Evolutionary conservation across 2,113 vertebrate genomes (phyloP), one percentile per base, ranked within the genome.

Genomic region (Anser brachyrhynchus): DNA sequence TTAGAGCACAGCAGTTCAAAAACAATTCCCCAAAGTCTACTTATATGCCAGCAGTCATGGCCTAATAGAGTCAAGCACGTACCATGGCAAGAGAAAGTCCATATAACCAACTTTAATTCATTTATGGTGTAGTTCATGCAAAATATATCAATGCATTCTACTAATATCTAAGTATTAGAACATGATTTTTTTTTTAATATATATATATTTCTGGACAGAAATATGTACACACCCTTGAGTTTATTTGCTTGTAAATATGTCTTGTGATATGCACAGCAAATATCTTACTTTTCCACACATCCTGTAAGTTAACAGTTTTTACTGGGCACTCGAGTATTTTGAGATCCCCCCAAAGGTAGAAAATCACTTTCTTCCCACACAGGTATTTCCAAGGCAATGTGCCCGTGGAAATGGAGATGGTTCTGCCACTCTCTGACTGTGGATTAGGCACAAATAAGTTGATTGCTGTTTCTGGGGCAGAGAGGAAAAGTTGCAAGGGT

Each of bases 101-200:
- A 41, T 9, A 8, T 51, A 64, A 65, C 44, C 31, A 35, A 17
- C 54, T 39, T 33, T 69, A 71, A 65, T 69, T 83, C 19, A 23
- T 59, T 80, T 54, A 29, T 41, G 29, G 22, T 57, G 89, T 64
- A 73, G 58, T 43, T 90, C 25, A 51, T 78, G 23, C n/a, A 85
- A 92, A 90, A 79, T 72, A 11, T 3, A 79, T 72, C 57, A 41
- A 9, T 44, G 31, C 21, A 5, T 3, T 44, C 75, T 59, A 79
- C 71, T 81, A 94, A 93, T 89, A 80, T 43, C 54, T 20, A 26
- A 71, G 54, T 75, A 76, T 85, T 72, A 79, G 52, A 59, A 61
- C 28, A 25, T 31, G 29, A 54, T 71, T 6, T 72, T 44, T 86
- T 59, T 83, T 64, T 25, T n/a, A n/a, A 46, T 4, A 46, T 10